Conservation (phyloP, 2,113 vertebrate genomes). For the Labrus mixtus region DNA sequence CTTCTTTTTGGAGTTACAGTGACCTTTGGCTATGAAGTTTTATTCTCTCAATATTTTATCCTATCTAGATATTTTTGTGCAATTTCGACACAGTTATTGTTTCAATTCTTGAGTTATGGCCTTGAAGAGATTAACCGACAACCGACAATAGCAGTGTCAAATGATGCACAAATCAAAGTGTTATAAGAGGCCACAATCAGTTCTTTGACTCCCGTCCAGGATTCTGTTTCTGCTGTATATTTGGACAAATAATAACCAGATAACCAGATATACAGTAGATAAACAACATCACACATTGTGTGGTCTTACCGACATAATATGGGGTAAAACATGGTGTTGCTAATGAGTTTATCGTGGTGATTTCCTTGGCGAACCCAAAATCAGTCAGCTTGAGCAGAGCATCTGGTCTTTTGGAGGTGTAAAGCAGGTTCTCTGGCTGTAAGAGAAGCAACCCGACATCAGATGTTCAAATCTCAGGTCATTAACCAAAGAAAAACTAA, state of each 20-base stretch:
- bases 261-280: neutral
- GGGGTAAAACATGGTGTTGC: conserved; percentile 98
- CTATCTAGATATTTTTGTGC: too few species aligned
- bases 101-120: too few species aligned
- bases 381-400: conserved; percentile 96
- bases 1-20: too few species aligned
- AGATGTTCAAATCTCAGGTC: neutral
- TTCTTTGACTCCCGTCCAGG: too few species aligned
- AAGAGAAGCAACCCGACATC: neutral
- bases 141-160: too few species aligned
- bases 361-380: conserved; percentile 99
- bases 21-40: too few species aligned
- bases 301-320: conserved; percentile 94
- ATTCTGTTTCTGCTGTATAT: neutral
- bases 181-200: too few species aligned
- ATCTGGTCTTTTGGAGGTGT: conserved; percentile 92
- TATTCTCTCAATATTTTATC: too few species aligned
- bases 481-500: neutral
- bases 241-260: neutral
- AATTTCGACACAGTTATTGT: neutral
- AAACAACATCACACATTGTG: neutral
- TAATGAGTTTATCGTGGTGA: conserved; percentile 96
- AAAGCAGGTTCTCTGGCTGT: conserved; percentile 96
- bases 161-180: too few species aligned
- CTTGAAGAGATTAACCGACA: neutral